Evolutionary conservation across 2,113 vertebrate species (phyloP), one percentile per base, ranked within the genome.

Genomic region (Heteronetta atricapilla): DNA sequence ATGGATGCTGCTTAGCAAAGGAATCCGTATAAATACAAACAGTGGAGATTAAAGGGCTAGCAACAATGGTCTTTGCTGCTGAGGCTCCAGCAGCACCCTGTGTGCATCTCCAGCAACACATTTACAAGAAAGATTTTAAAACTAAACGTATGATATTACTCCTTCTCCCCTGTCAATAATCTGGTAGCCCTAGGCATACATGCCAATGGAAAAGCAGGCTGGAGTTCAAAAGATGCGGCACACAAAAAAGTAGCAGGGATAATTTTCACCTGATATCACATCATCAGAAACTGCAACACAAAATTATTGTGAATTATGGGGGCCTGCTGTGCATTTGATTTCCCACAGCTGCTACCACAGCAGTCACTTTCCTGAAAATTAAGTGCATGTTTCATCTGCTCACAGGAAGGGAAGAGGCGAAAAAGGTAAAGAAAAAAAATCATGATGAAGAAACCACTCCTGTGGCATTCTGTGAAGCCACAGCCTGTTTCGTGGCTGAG

Each of bases 361-460:
- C 97, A 96, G 97, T 97, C 96, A 95, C 93, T 97, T 96, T 95
- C 94, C 96, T 97, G 97, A 97, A 97, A 98, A 98, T 98, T 96
- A 97, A 98, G 96, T 97, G 95, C 93, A 82, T 96, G 96, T 98
- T 98, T 98, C 96, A 97, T 97, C 91, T 93, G 96, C 89, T 96
- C 78, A 18, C 91, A 83, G 86, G 95, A 79, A 95, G 72, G 73
- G 66, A 77, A 92, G 64, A 67, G 31, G 36, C 38, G 44, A 19
- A 86, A 95, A 96, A 90, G 28, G 86, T 53, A 90, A 96, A 94
- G 70, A 85, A 90, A 81, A 75, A 81, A 44, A 77, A 20, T 88
- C 28, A 59, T 67, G 87, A 85, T 79, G 86, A 84, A 81, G 69
- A 86, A 56, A 69, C 56, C 82, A 70, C 26, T 60, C 38, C 53